These are phyloP conservation scores for Dissostichus mawsoni DNA, from an alignment of 2,113 vertebrate species.

Conservation along the genomic window DNA sequence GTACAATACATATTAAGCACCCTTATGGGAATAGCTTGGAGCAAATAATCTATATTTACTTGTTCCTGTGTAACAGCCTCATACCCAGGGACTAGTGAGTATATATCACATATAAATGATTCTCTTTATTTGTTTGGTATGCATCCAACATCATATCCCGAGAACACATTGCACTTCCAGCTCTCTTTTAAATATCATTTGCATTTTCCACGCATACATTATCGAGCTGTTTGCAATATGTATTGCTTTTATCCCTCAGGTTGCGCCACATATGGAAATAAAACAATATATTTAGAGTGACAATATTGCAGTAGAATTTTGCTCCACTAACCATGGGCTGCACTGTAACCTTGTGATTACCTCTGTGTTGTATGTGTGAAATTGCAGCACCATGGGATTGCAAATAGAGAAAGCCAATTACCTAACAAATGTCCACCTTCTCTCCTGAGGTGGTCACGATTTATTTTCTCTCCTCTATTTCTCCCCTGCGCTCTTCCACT, in stretches of 20 bases:
- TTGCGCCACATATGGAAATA: constrained; percentile 56
- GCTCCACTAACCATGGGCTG: constrained; percentile 57
- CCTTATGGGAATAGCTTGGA: constrained; percentile 54
- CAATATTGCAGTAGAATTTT: constrained; percentile 62
- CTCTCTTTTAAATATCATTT: constrained; percentile 58
- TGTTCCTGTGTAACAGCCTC: constrained; percentile 44
- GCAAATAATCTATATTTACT: constrained; percentile 65
- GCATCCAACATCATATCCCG: constrained; percentile 41
- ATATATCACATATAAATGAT: constrained; percentile 54
- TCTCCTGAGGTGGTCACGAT: constrained; percentile 57
- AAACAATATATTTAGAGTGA: constrained; percentile 60
- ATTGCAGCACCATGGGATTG: constrained; percentile 60
- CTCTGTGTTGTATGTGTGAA: constrained; percentile 69
- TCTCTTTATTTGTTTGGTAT: constrained; percentile 64
- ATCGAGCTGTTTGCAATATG: constrained; percentile 59
- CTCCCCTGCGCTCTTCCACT: constrained; percentile 58
- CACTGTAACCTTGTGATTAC: constrained; percentile 70
- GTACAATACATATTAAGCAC: constrained; percentile 39
- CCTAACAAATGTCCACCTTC: constrained; percentile 72
- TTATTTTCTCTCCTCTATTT: constrained; percentile 36
- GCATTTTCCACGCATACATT: constrained; percentile 65
- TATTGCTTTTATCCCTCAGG: constrained; percentile 57
- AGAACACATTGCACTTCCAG: constrained; percentile 46
- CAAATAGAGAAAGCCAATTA: constrained; percentile 74
- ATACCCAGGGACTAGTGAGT: constrained; percentile 27